Evolutionary conservation across 2,888 invertebrate genomes (phyloP).

Genomic region (Sinentomon sp.): DNA sequence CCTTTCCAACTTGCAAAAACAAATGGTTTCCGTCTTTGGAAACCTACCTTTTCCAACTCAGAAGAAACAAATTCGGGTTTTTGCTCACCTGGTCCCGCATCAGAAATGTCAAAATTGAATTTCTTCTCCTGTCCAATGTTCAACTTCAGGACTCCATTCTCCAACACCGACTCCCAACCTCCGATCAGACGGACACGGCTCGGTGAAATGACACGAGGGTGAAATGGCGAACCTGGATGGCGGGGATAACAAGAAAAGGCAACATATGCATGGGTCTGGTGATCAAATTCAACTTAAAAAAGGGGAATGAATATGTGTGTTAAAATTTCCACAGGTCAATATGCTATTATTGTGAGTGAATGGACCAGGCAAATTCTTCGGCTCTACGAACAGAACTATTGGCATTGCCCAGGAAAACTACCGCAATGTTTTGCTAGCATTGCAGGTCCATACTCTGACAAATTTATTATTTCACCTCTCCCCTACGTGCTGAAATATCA

Average conservation of each 20-base stretch:
- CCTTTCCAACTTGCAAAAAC: not conserved
- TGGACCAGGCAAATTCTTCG: no score
- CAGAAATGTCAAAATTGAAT: slow-evolving; percentile 58
- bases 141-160: slow-evolving; percentile 28
- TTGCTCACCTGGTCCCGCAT: slow-evolving; percentile 57
- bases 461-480: no score
- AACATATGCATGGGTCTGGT: no score
- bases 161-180: slow-evolving; percentile 58
- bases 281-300: not conserved
- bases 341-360: no score
- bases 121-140: slow-evolving; percentile 23
- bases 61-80: slow-evolving; percentile 13
- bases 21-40: not conserved
- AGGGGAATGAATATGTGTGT: not conserved
- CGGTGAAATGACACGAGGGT: slow-evolving; percentile 44
- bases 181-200: slow-evolving; percentile 44
- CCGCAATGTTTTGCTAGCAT: no score
- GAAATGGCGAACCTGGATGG: slow-evolving; percentile 58
- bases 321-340: no score
- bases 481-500: no score
- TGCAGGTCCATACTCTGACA: no score
- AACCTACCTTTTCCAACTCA: not conserved
- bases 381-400: no score
- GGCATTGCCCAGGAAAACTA: no score
- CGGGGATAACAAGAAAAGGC: no score